Evolutionary conservation across 2,113 vertebrate species (phyloP), one percentile per base, ranked within the genome.

Genomic region (Crotophaga sulcirostris): DNA sequence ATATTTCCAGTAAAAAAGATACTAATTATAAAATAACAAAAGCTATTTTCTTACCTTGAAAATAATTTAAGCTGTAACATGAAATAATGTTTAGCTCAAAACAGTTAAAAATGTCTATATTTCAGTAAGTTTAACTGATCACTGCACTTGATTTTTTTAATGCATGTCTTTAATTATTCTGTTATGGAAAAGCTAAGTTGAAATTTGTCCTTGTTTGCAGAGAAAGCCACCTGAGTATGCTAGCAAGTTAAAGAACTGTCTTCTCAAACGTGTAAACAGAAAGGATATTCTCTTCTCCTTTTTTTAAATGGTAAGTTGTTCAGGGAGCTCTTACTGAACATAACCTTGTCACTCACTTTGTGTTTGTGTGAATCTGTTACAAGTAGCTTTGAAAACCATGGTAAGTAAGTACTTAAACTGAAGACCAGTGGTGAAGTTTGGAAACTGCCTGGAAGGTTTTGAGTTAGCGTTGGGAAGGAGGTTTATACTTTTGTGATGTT

Each of bases 221-320:
- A 33, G 47, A 76, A 77, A 84, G 40, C 72, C 45, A 56, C 64
- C 33, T 74, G 78, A 93, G 38, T 45, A 66, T 79, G 15, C 56
- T 40, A 20, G 62, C 63, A 91, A 77, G 78, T 77, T 83, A n/a
- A 42, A 62, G 67, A 94, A 19, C 63, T 67, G 31, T 76, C 45
- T 73, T 78, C 34, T 85, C 29, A 44, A 47, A 56, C 1, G 3
- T 3, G 1, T 74, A 2, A 93, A n/a, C 38, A 38, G 82, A 21
- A 63, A 66, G 7, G 64, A 42, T 84, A 40, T 73, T 93, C 49
- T 84, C 47, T 73, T 2, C 24, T 59, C 34, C 4, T 8, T 51
- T 85, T 28, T 47, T 94, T 96, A 92, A 67, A 96, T 92, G 94
- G 95, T 97, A 67, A 93, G 95, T 84, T 74, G 42, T 70, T 89